phyloP scores from a whole-genome alignment of 2,113 vertebrate species.

The Seriola dumerili region DNA sequence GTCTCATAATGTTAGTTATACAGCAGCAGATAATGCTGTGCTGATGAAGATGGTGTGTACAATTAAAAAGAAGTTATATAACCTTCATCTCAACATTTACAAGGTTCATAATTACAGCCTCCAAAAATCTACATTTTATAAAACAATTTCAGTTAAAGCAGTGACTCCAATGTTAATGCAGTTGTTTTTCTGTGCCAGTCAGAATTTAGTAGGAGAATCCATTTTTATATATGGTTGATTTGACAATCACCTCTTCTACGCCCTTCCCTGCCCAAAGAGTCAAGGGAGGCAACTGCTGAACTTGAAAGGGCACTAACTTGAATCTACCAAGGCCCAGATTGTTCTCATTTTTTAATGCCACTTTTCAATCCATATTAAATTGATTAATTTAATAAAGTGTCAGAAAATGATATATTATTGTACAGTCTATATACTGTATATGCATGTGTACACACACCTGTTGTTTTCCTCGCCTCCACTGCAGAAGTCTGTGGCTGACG shows the following conservation, averaged over 20 bases:
- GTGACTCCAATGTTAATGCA: not conserved
- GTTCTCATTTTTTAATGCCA: too few relatives aligned
- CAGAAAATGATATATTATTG: too few relatives aligned
- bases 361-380: not conserved
- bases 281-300: not conserved
- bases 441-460: slow-evolving; percentile 9
- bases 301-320: too few relatives aligned
- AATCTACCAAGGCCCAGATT: too few relatives aligned
- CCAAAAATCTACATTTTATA: not conserved
- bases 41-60: not conserved
- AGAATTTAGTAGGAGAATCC: too few relatives aligned
- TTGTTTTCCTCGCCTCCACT: not conserved
- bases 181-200: not conserved
- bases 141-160: not conserved
- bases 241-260: too few relatives aligned
- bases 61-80: not conserved
- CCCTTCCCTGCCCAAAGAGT: too few relatives aligned
- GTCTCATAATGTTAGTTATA: not conserved
- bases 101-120: not conserved
- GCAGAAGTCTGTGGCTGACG: not conserved
- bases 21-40: not conserved
- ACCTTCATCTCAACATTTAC: not conserved
- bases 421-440: too few relatives aligned
- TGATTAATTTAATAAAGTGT: not conserved
- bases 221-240: not conserved